Evolutionary conservation across 35 echinoderm and acorn worm species (phyloP).

Genomic region (Apostichopus japonicus): DNA sequence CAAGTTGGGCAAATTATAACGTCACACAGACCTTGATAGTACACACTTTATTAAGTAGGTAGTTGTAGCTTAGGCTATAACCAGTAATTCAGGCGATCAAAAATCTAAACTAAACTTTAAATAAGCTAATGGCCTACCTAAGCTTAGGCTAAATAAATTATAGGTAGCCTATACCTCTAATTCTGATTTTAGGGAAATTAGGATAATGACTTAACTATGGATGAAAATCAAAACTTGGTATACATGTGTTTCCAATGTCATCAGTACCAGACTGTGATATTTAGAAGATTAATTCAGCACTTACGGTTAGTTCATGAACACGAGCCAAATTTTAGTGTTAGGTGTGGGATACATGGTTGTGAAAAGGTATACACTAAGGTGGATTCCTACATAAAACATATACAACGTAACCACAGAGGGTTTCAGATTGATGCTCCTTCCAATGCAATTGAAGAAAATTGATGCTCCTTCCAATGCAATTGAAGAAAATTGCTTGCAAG

Average conservation of each 20-base stretch:
- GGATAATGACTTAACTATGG: background rate
- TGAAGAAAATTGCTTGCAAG: background rate
- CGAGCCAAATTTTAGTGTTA: background rate
- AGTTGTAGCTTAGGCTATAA: background rate
- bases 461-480: background rate
- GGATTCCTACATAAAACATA: too few species aligned
- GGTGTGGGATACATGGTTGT: constrained; percentile 2
- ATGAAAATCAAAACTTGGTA: too few species aligned
- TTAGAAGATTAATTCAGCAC: constrained; percentile 1
- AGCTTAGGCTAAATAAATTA: too few species aligned
- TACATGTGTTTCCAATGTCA: too few species aligned
- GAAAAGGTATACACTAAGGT: background rate
- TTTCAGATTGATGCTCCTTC: background rate
- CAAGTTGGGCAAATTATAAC: background rate
- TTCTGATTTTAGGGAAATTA: background rate
- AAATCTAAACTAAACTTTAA: background rate
- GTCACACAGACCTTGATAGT: background rate
- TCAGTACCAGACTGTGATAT: too few species aligned
- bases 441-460: background rate
- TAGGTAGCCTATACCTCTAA: background rate
- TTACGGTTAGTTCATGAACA: too few species aligned
- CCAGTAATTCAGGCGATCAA: background rate
- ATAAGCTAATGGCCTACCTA: too few species aligned
- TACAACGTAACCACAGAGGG: too few species aligned
- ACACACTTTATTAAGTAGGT: background rate